Evolutionary conservation across 2,797 vertebrate genomes (phyloP).

Genomic region (Pseudotriccus pelzelni): DNA sequence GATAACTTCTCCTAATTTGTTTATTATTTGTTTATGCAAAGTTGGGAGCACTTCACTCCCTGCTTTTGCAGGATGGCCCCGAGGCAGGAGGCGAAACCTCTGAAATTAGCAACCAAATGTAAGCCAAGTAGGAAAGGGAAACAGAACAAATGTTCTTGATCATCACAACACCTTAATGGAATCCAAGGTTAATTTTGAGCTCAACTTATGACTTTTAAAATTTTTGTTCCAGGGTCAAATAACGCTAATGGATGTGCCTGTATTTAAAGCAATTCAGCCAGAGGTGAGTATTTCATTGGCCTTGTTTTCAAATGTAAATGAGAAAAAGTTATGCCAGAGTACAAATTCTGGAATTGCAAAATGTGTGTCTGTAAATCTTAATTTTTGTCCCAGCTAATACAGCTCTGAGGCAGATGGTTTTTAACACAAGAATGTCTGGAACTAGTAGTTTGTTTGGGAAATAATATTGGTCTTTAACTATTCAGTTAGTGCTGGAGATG

Average conservation of each 20-base stretch:
- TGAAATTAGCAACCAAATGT: not conserved
- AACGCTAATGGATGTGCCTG: conserved; percentile 96
- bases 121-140: not conserved
- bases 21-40: not conserved
- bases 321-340: not conserved
- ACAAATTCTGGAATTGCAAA: not conserved
- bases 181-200: not conserved
- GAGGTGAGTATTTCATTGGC: conserved; percentile 83
- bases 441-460: not conserved
- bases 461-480: not conserved
- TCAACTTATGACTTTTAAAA: not conserved
- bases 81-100: not conserved
- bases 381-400: not conserved
- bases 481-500: not conserved
- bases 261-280: conserved; percentile 98
- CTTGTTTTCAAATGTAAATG: not conserved
- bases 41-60: not conserved
- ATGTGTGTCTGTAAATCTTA: not conserved
- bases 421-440: not conserved
- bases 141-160: not conserved
- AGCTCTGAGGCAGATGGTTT: not conserved
- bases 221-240: conserved; percentile 90
- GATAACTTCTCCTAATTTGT: not conserved
- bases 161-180: not conserved
- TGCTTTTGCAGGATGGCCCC: not conserved